Conservation (phyloP, 2,113 vertebrate species). For the Muscicapa adusta region DNA sequence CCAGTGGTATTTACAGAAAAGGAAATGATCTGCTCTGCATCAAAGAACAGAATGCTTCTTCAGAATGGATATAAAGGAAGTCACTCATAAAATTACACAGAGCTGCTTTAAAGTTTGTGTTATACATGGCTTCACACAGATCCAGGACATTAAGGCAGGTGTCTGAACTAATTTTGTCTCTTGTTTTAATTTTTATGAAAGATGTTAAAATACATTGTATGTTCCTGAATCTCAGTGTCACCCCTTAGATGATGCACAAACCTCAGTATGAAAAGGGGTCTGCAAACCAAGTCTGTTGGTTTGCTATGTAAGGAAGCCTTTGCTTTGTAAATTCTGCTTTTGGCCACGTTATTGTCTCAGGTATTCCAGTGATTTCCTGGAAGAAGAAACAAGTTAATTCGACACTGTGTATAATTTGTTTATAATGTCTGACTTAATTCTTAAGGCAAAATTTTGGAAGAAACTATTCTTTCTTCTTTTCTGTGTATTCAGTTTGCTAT, state of each 20-base stretch:
- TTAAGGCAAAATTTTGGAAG: not conserved
- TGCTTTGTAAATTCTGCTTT: not conserved
- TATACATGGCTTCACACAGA: not conserved
- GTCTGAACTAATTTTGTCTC: not conserved
- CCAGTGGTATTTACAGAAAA: not conserved
- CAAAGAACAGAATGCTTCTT: not conserved
- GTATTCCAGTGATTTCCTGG: not conserved
- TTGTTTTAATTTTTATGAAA: not conserved
- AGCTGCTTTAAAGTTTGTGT: not conserved
- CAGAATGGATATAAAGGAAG: not conserved
- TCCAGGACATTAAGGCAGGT: not conserved
- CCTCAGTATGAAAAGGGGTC: not conserved
- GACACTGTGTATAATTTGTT: not conserved
- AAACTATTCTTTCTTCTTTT: not conserved
- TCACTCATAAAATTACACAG: not conserved
- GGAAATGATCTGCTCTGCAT: accelerated
- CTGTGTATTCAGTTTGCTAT: not conserved
- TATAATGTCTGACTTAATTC: not conserved
- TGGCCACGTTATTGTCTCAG: accelerated
- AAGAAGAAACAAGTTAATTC: not conserved
- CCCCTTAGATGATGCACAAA: not conserved
- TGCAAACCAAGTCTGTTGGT: not conserved
- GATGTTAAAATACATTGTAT: not conserved
- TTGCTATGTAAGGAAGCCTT: not conserved
- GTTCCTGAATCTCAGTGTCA: not conserved